Evolutionary conservation across 2,113 vertebrate species (phyloP).

Genomic region (Lepidothrix coronata): DNA sequence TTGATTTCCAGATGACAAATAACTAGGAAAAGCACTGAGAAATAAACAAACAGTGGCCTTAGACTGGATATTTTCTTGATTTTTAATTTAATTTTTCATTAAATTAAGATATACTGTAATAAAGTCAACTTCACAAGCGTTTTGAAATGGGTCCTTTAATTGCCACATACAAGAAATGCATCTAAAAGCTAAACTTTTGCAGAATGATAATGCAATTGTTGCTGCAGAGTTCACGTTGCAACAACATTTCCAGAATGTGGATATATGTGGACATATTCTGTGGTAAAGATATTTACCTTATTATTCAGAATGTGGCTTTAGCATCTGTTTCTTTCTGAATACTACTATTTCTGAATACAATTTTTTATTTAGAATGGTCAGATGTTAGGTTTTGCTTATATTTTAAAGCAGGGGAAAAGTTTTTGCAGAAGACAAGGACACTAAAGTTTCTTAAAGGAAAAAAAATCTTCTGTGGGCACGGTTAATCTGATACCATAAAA

Average conservation of each 20-base stretch:
- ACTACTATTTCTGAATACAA: not conserved
- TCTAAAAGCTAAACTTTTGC: not conserved
- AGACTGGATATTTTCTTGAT: not conserved
- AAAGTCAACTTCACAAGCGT: not conserved
- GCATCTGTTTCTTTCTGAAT: not conserved
- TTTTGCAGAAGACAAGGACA: not conserved
- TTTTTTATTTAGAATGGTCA: not conserved
- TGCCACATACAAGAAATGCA: not conserved
- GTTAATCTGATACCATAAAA: not conserved
- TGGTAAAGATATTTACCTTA: not conserved
- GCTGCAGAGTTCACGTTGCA: not conserved
- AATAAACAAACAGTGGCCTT: not conserved
- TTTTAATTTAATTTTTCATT: not conserved
- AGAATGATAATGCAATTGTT: not conserved
- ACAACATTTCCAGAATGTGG: not conserved
- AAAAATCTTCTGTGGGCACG: fast-evolving
- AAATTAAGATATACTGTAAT: not conserved
- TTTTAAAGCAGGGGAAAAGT: not conserved
- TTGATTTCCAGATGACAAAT: slow-evolving; percentile 33
- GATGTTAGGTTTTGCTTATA: not conserved
- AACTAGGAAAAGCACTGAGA: not conserved
- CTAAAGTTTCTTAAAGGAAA: not conserved
- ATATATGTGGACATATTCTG: not conserved
- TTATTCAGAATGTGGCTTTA: not conserved
- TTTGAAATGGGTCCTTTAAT: not conserved